Base-by-base conservation (phyloP, 2,797 vertebrate species). In the Sebastiscus tertius region DNA sequence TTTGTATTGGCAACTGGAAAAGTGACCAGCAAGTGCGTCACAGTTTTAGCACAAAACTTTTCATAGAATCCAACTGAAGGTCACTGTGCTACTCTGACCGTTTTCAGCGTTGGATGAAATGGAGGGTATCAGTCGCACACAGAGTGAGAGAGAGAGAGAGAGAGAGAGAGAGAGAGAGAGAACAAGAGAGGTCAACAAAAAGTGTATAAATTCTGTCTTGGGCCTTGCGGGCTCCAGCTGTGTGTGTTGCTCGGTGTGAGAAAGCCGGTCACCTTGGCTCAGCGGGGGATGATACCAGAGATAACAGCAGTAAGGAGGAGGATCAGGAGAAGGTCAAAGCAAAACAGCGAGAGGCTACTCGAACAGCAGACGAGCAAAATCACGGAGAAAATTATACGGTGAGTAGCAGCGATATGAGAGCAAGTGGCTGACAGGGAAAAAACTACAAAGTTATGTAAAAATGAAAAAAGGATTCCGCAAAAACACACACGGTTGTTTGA, bases 1-100 rank as follows among this genome's bases (percentile, higher is more conserved):
- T 91, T 93, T 93, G 75, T 85, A 56, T 83, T 87, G 88, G 88
- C 87, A 78, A 20, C 29, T 24, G 61, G 72, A 81, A 71, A 81
- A 74, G 70, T 26, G 29, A 64, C 52, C 54, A 46, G 71, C 56
- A 6, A 26, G 71, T 42, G 26, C n/a, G 11, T 77, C 78, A 88
- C 76, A 34, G 69, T 81, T 86, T 80, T 62, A 87, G 79, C 71
- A 70, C 81, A 54, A 86, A 92, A 89, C 86, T 70, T 90, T 87
- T 88, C 75, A 70, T 4, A 77, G 77, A 77, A 80, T 75, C 83
- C 69, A 34, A 46, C 71, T 74, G 79, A 92, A 94, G 93, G 93
- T 92, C 86, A 80, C 20, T 3, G 55, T 16, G 74, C 68, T 64
- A 8, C 86, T 85, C 67, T 36, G 67, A 33, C 66, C 24, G 6